phyloP scores from a whole-genome alignment of 2,113 vertebrate species.

The Irena cyanogastra region DNA sequence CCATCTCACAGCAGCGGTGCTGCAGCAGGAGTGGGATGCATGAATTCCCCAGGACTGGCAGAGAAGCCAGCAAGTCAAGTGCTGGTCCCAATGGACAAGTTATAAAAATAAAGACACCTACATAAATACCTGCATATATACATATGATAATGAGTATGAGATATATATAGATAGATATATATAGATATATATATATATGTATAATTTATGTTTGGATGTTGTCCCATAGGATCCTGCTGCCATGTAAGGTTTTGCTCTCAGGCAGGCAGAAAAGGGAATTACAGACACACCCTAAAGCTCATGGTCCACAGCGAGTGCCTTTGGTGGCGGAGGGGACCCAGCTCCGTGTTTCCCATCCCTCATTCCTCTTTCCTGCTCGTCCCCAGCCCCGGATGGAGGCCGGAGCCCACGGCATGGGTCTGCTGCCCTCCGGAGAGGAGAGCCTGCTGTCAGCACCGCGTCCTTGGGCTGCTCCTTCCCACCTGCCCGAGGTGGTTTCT shows the following conservation, averaged over 20 bases:
- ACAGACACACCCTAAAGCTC: neutral
- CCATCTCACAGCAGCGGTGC: neutral
- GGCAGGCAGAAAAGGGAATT: neutral
- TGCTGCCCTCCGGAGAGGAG: neutral
- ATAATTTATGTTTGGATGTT: neutral
- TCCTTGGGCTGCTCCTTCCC: slow-evolving; percentile 45
- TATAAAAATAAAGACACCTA: neutral
- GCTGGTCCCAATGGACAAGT: neutral
- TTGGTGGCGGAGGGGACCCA: neutral
- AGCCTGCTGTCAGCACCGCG: neutral
- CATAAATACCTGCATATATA: neutral
- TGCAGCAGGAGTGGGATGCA: neutral
- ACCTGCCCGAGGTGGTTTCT: neutral
- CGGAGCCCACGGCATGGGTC: neutral
- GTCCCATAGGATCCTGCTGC: neutral
- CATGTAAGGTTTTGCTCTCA: neutral
- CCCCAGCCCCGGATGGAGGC: neutral
- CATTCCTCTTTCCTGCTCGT: accelerated
- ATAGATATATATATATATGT: neutral
- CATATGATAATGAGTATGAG: too few species aligned
- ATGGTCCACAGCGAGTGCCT: accelerated
- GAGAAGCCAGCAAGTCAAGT: neutral
- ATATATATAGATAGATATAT: neutral
- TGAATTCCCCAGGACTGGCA: neutral
- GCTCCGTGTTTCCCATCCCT: neutral